phyloP scores from a whole-genome alignment of 2,797 vertebrate genomes.

The Pogonophryne albipinna region DNA sequence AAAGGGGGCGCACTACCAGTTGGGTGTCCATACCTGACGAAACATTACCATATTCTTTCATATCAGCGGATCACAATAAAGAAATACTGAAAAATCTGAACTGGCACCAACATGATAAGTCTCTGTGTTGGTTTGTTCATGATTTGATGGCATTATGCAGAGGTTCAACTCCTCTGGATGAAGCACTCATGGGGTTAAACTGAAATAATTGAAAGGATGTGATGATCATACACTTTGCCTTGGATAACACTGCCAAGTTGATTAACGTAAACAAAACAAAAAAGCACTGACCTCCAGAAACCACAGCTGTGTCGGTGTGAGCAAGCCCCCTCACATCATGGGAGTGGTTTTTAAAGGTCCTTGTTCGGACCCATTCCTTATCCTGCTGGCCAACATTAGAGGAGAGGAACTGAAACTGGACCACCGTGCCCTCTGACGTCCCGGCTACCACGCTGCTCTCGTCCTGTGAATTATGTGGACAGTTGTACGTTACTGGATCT shows the following conservation, averaged over 20 bases:
- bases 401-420: conserved; percentile 92
- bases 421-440: conserved; percentile 90
- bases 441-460: conserved; percentile 93
- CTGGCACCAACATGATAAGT: too few relatives aligned
- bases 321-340: conserved; percentile 91
- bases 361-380: conserved; percentile 91
- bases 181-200: neutral
- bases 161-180: too few relatives aligned
- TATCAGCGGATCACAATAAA: neutral
- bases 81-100: neutral
- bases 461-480: conserved; percentile 71
- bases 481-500: neutral
- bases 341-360: conserved; percentile 92
- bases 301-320: conserved; percentile 87
- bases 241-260: neutral
- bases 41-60: neutral
- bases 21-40: conserved; percentile 91
- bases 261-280: too few relatives aligned
- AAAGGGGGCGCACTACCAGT: conserved; percentile 91
- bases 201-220: neutral
- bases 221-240: neutral
- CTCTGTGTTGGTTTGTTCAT: too few relatives aligned
- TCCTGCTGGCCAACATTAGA: conserved; percentile 79
- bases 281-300: conserved; percentile 91
- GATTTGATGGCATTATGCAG: too few relatives aligned